Base-by-base conservation (phyloP, 2,113 vertebrate species). In the Phyllostomus hastatus region DNA sequence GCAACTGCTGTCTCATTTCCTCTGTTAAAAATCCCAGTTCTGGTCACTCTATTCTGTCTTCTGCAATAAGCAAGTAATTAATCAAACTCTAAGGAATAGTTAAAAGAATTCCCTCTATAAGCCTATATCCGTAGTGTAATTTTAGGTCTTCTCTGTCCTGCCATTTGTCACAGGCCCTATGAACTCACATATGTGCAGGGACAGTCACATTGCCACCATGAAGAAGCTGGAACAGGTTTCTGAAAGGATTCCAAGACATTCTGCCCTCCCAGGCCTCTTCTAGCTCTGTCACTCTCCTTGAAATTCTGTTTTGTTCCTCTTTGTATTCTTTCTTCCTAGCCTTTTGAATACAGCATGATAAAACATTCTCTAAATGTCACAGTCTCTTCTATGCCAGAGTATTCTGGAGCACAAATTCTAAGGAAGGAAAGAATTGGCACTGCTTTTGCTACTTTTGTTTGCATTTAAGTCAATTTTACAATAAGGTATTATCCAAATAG, bases 11-110 rank as follows among this genome's bases (percentile, higher is more conserved):
- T 73, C 38, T 97, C 46, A 88, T 24, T 96, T 97, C 95, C 91
- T 88, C 1, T 61, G 33, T 88, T 96, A 95, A 90, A 61, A 96
- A 90, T 88, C 7, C 3, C 33, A 93, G 15, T 22, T 46, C 31
- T 95, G 26, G 52, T 93, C 28, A 26, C 26, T 97, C 20, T 97
- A 19, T 90, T 88, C 35, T 69, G 50, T 91, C 92, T 97, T 82
- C 43, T 94, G 50, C 66, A 97, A 97, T 95, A 98, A 97, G 46
- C 46, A 97, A 92, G 70, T 79, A 96, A 97, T 95, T 91, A 94
- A 96, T 86, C 61, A 90, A 90, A 78, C 33, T 38, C 48, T 64
- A 66, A 95, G 33, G 88, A 87, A 75, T 2, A 92, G 48, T 94
- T 96, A 80, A 57, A 95, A 90, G 20, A 22, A 81, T 2, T 52